Conservation (phyloP, 37 sponge, comb jelly and placozoan genomes). For the Axinella damicornis region DNA sequence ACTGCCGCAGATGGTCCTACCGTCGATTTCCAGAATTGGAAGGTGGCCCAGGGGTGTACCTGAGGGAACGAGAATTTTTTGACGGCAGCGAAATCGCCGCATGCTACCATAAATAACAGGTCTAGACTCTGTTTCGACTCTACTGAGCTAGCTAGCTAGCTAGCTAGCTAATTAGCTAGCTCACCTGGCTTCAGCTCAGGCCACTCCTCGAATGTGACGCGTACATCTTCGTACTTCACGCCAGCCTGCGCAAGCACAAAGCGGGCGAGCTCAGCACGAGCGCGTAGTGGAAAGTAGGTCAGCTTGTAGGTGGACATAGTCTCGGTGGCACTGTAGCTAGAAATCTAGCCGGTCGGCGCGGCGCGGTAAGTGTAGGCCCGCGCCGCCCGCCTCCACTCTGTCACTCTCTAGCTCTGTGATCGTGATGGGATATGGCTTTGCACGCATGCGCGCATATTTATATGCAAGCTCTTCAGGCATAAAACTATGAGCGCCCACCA, state of each 20-base stretch:
- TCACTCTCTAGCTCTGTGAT: no score
- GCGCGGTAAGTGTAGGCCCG: no score
- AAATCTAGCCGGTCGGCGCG: no score
- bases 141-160: no score
- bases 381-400: no score
- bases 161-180: no score
- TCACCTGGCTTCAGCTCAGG: slow-evolving; percentile 13
- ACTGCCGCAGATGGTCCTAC: slow-evolving; percentile 47
- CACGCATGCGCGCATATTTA: neutral
- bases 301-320: slow-evolving; percentile 62
- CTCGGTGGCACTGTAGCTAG: no score
- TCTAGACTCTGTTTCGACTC: no score
- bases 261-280: slow-evolving; percentile 40
- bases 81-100: no score
- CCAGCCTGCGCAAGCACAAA: slow-evolving; percentile 59
- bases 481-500: slow-evolving; percentile 58
- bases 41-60: slow-evolving; percentile 55
- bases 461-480: no score
- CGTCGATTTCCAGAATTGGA: slow-evolving; percentile 66
- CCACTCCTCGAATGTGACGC: slow-evolving; percentile 6
- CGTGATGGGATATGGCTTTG: neutral
- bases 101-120: no score
- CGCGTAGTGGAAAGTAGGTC: slow-evolving; percentile 45
- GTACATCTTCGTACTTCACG: slow-evolving; percentile 52
- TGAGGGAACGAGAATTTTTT: no score